Evolutionary conservation across 2,113 vertebrate species (phyloP).

Genomic region (Castor canadensis): DNA sequence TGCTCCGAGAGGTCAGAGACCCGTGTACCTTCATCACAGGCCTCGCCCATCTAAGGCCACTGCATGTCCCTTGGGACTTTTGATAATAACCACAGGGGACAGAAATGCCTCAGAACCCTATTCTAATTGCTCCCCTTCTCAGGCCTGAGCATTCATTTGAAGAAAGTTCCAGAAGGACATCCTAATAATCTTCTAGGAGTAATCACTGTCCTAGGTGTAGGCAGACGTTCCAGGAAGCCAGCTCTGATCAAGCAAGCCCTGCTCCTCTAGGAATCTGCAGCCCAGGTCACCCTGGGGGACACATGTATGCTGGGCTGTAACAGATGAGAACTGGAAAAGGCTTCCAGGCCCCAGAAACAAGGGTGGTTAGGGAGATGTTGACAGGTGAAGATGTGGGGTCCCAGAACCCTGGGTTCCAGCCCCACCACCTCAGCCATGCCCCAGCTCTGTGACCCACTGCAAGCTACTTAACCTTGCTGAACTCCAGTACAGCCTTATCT

Average conservation of each 20-base stretch:
- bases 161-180: background rate
- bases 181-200: background rate
- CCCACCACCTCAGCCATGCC: background rate
- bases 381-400: background rate
- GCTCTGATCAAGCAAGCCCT: background rate
- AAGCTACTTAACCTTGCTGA: background rate
- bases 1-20: background rate
- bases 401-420: background rate
- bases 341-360: background rate
- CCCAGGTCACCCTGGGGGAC: background rate
- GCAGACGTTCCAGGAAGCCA: background rate
- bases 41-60: no score
- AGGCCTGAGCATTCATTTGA: background rate
- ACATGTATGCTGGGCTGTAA: rapidly evolving
- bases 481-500: background rate
- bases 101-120: background rate
- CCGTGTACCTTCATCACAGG: background rate
- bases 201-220: background rate
- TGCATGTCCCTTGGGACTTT: background rate
- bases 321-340: background rate
- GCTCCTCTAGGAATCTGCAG: background rate
- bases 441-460: background rate
- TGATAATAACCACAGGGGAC: background rate
- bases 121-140: background rate
- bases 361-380: rapidly evolving